These are phyloP conservation scores for Agelastica alni DNA, from an alignment of 2,888 invertebrate species.

Conservation along the genomic window DNA sequence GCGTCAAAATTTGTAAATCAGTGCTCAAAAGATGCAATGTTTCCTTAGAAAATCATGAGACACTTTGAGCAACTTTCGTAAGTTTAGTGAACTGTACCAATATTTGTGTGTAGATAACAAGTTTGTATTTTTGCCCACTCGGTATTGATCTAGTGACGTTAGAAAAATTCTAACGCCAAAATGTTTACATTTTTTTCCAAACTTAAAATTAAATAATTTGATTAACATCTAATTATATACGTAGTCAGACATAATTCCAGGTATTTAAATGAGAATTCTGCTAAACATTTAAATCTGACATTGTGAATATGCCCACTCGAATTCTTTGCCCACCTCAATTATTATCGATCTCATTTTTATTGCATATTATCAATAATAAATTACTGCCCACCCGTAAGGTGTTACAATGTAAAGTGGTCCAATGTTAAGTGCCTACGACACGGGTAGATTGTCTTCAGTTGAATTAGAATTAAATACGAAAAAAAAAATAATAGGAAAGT, in stretches of 20 bases:
- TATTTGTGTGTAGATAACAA: too few species aligned
- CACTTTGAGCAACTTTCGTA: too few species aligned
- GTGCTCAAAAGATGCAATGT: too few species aligned
- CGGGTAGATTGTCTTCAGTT: conserved; percentile 2
- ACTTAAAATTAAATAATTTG: too few species aligned
- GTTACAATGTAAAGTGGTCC: conserved; percentile 25
- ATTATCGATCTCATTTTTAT: conserved; percentile 25
- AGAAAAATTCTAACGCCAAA: too few species aligned
- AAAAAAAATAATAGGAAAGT: background rate
- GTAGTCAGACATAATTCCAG: conserved; percentile 1
- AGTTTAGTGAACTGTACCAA: too few species aligned
- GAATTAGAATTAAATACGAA: conserved; percentile 5
- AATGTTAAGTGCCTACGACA: conserved; percentile 22
- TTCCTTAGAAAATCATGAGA: too few species aligned
- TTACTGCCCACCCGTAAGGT: conserved; percentile 24
- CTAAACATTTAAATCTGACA: conserved; percentile 19
- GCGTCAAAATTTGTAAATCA: too few species aligned
- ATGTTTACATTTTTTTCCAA: too few species aligned
- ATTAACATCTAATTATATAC: background rate
- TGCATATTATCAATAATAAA: conserved; percentile 26
- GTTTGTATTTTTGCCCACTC: too few species aligned
- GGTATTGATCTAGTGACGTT: too few species aligned
- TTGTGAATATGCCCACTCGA: conserved; percentile 24
- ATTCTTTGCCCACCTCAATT: conserved; percentile 26
- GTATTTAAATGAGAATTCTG: conserved; percentile 16